Conservation (phyloP, 64 coral and sea anemone species). For the Trachythela sp. region DNA sequence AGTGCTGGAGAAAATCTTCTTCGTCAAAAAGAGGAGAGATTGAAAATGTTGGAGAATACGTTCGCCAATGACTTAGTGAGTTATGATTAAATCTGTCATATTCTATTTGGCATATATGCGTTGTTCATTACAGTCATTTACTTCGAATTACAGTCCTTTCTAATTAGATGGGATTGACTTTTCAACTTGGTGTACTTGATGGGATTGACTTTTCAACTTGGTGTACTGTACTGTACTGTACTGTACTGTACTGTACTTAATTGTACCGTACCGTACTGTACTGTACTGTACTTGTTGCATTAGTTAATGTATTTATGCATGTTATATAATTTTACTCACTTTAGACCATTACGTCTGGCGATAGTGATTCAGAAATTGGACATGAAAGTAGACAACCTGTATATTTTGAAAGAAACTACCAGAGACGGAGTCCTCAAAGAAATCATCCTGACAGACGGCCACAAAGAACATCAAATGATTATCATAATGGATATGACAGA, state of each 20-base stretch:
- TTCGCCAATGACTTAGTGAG: neutral
- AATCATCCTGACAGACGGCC: neutral
- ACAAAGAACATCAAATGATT: neutral
- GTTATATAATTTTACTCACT: no score
- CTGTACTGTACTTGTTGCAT: no score
- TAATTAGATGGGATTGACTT: no score
- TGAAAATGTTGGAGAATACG: slow-evolving; percentile 12
- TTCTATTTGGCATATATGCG: no score
- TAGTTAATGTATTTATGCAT: neutral
- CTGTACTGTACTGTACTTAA: no score
- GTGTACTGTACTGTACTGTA: no score
- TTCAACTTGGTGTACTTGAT: no score
- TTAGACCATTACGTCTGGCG: neutral
- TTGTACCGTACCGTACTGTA: no score
- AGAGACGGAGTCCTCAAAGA: neutral
- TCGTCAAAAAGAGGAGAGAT: neutral
- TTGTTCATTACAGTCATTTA: no score
- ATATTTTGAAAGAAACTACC: neutral
- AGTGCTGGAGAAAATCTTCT: neutral
- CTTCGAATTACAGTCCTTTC: no score
- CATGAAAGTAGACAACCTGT: neutral
- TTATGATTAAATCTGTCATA: neutral
- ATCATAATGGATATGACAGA: neutral
- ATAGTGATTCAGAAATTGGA: neutral
- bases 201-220: no score